Conservation (phyloP, 2,113 vertebrate species). For the Formicarius rufipectus region DNA sequence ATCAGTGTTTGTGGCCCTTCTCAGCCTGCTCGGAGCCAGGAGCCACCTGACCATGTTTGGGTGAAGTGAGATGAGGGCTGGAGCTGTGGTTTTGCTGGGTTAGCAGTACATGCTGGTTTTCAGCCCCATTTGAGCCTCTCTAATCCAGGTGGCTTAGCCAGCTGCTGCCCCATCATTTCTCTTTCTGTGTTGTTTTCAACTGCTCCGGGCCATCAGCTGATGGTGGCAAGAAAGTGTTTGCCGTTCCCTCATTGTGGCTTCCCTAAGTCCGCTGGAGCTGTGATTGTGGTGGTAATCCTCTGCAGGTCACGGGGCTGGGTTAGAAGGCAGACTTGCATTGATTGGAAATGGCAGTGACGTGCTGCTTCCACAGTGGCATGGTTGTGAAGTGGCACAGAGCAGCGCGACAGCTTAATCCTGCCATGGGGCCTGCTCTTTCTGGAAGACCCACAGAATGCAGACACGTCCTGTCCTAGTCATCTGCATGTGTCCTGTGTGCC, state of each 20-base stretch:
- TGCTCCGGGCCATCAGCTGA: background rate
- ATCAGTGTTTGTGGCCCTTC: background rate
- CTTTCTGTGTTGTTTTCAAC: background rate
- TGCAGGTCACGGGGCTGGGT: background rate
- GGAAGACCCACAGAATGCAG: background rate
- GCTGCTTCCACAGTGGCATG: fast-evolving
- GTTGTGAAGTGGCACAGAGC: background rate
- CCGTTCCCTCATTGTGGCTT: background rate
- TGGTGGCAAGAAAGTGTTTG: background rate
- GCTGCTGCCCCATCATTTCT: conserved; percentile 29
- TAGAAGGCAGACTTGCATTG: background rate
- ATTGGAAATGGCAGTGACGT: background rate
- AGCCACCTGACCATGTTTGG: background rate
- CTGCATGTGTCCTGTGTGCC: background rate
- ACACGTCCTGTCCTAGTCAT: fast-evolving
- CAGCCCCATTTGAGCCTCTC: background rate
- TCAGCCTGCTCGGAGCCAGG: fast-evolving
- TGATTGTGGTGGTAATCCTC: conserved; percentile 35
- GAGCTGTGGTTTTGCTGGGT: conserved; percentile 22
- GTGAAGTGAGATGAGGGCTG: background rate
- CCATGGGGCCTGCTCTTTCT: background rate
- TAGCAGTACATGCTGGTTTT: background rate
- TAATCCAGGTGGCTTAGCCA: conserved; percentile 22
- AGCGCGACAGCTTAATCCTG: background rate
- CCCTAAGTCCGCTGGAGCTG: background rate